Percentiles rank a stretch among this genome's conserved stretches.
Evolutionary conservation across 1,140 invertebrate species (phyloP).

Genomic region (Hylaeus volcanicus): DNA sequence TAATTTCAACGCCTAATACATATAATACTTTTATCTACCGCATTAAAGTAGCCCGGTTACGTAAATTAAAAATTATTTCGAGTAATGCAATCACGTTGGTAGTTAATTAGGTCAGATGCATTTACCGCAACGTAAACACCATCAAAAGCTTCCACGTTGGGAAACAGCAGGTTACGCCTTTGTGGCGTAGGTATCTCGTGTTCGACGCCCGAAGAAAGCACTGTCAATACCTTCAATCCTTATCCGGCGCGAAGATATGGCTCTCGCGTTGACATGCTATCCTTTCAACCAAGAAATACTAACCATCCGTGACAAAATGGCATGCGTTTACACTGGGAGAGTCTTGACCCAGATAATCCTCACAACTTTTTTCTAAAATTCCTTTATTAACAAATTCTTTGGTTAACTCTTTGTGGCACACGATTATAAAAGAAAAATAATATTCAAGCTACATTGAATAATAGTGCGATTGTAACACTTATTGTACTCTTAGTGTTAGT

Average conservation of each 20-base stretch:
- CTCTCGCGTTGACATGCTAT: slow-evolving; percentile 12
- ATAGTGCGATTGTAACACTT: no score
- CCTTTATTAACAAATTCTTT: no score
- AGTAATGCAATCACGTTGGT: background rate
- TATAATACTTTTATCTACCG: background rate
- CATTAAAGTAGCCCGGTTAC: background rate
- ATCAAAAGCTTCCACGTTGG: slow-evolving; percentile 1
- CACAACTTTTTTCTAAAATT: background rate
- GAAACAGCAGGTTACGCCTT: background rate
- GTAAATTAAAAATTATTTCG: background rate
- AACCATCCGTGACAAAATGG: background rate
- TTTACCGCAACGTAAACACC: slow-evolving; percentile 21
- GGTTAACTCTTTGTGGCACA: no score
- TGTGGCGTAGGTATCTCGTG: slow-evolving; percentile 9
- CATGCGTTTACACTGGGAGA: background rate
- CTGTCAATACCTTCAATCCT: slow-evolving; percentile 43
- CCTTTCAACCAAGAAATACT: slow-evolving; percentile 26
- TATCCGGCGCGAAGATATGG: slow-evolving; percentile 35
- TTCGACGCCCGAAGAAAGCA: slow-evolving; percentile 34
- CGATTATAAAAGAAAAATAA: no score
- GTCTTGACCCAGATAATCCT: background rate
- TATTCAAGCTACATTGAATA: no score
- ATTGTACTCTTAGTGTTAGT: no score
- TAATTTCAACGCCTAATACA: no score
- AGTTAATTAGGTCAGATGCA: slow-evolving; percentile 33